phyloP scores from a whole-genome alignment of 1,140 invertebrate species.

The Bombus consobrinus region DNA sequence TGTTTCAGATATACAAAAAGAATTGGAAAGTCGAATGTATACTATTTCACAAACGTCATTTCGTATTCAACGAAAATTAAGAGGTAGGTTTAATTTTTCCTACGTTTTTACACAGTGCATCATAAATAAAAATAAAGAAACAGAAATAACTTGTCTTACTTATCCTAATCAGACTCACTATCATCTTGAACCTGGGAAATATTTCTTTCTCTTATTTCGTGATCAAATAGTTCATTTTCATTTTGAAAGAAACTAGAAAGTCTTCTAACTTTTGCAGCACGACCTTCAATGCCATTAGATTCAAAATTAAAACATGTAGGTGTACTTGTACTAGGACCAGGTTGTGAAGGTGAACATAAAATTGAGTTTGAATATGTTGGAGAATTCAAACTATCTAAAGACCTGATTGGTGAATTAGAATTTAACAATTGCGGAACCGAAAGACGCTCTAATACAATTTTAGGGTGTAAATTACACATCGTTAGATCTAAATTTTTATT shows the following conservation, averaged over 20 bases:
- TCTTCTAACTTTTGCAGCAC: not conserved
- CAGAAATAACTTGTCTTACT: slow-evolving; percentile 17
- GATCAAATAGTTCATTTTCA: not conserved
- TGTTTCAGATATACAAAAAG: slow-evolving; percentile 84
- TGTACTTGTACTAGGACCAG: slow-evolving; percentile 62
- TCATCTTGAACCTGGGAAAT: slow-evolving; percentile 26
- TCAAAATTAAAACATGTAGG: not conserved
- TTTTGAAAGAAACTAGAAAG: not conserved
- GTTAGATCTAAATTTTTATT: not conserved
- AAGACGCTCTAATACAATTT: slow-evolving; percentile 69
- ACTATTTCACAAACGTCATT: slow-evolving; percentile 76
- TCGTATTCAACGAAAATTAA: slow-evolving; percentile 74
- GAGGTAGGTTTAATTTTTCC: slow-evolving; percentile 71
- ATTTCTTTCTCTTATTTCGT: not conserved
- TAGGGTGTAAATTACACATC: slow-evolving; percentile 30
- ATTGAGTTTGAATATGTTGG: not conserved
- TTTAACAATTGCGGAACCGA: slow-evolving; percentile 34
- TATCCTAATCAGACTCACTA: slow-evolving; percentile 49
- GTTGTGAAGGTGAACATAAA: slow-evolving; percentile 37
- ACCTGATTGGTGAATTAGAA: not conserved
- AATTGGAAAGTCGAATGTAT: slow-evolving; percentile 81
- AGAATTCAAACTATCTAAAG: slow-evolving; percentile 16
- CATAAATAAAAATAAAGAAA: slow-evolving; percentile 31
- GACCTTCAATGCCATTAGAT: not conserved
- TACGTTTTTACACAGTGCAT: slow-evolving; percentile 3